A percentile compares a stretch with the other conserved stretches of the same genome.
These are phyloP conservation scores for Nebria brevicollis DNA, from an alignment of 2,888 invertebrate genomes.

Conservation along the genomic window DNA sequence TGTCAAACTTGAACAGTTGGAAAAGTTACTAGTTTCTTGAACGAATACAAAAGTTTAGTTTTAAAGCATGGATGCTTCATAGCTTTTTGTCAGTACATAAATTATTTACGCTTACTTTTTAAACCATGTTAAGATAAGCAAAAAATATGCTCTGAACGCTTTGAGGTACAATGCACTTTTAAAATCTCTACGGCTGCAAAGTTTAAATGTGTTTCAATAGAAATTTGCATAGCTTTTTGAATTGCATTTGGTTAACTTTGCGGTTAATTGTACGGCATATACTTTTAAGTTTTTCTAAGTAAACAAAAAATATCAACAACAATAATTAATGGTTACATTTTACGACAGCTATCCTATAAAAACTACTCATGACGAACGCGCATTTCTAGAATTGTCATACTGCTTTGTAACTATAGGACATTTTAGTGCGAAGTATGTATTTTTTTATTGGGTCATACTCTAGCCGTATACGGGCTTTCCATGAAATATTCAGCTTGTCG, in stretches of 20 bases:
- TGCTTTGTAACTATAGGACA: background rate
- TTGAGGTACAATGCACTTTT: background rate
- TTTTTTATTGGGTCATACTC: constrained; percentile 12
- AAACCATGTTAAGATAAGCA: constrained; percentile 14
- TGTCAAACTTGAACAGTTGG: background rate
- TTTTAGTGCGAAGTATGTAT: background rate
- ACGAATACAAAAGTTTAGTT: background rate
- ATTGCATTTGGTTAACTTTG: background rate
- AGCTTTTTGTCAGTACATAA: constrained; percentile 9
- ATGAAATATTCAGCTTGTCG: constrained; percentile 18
- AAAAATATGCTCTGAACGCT: background rate
- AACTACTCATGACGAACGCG: too few species aligned
- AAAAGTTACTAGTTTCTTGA: background rate
- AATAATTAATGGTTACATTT: too few species aligned
- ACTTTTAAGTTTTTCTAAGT: too few species aligned
- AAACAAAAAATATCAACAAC: too few species aligned
- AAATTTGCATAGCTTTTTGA: background rate
- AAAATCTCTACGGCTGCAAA: background rate
- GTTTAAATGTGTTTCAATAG: background rate
- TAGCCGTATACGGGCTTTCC: background rate
- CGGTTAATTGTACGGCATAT: background rate
- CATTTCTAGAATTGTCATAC: too few species aligned
- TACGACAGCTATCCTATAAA: too few species aligned
- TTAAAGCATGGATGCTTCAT: background rate
- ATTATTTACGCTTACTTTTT: constrained; percentile 10